Percentiles rank a stretch among this genome's conserved stretches.
Evolutionary conservation across 2,888 invertebrate genomes (phyloP).

Genomic region (Trissolcus brochymenae): DNA sequence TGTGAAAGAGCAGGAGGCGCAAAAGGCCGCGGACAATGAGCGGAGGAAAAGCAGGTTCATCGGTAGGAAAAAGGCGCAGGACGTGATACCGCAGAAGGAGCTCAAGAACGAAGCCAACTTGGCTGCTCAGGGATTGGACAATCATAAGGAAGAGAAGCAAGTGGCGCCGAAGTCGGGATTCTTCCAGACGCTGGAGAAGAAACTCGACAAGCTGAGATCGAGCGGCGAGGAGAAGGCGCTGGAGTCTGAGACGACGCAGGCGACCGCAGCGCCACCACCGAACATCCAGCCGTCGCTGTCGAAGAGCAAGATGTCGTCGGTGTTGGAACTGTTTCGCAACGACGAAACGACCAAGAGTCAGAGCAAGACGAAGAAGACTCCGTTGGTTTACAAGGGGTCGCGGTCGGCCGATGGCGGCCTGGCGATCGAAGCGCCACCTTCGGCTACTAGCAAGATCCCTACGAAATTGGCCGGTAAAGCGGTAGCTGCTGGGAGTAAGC

Average conservation of each 20-base stretch:
- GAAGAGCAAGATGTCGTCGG: constrained; percentile 83
- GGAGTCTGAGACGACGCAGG: not conserved
- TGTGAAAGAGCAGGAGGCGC: constrained; percentile 76
- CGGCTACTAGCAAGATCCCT: constrained; percentile 69
- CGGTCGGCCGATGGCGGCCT: constrained; percentile 64
- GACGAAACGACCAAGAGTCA: constrained; percentile 59
- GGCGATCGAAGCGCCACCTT: constrained; percentile 52
- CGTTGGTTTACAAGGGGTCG: constrained; percentile 67
- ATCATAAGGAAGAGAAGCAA: constrained; percentile 62
- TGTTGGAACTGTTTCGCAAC: constrained; percentile 86
- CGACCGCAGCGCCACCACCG: not conserved
- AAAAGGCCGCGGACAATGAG: constrained; percentile 77
- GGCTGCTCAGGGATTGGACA: constrained; percentile 62
- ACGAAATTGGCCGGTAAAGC: constrained; percentile 61
- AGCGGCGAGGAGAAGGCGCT: constrained; percentile 70
- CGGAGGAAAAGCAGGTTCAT: constrained; percentile 82
- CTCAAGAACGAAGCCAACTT: constrained; percentile 69
- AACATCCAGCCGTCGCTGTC: no score
- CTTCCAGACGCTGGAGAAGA: constrained; percentile 85
- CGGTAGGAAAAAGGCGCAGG: constrained; percentile 78
- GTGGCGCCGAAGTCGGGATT: constrained; percentile 77
- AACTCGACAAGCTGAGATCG: constrained; percentile 70
- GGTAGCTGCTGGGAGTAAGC: no score
- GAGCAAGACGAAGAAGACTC: constrained; percentile 78
- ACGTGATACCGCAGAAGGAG: constrained; percentile 68